These are phyloP conservation scores for Gonatopus flavifemur DNA, from an alignment of 1,140 invertebrate genomes.

Conservation along the genomic window DNA sequence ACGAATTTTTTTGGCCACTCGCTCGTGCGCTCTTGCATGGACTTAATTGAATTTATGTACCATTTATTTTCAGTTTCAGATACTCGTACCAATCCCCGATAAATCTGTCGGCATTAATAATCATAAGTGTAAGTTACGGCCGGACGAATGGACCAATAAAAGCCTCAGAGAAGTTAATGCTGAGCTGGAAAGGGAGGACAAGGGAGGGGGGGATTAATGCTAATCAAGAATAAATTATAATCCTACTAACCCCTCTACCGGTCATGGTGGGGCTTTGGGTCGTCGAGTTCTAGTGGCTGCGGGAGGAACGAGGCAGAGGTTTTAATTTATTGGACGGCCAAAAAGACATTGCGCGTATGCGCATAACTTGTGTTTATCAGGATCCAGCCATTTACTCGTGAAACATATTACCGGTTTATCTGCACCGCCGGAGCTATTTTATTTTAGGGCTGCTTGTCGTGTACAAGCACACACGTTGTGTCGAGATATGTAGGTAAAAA, in stretches of 20 bases:
- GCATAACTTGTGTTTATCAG: slow-evolving; percentile 40
- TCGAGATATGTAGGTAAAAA: too few species aligned
- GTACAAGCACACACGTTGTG: too few species aligned
- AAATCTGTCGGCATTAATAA: slow-evolving; percentile 54
- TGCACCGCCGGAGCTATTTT: slow-evolving; percentile 30
- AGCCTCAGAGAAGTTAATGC: slow-evolving; percentile 44
- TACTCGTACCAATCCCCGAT: slow-evolving; percentile 45
- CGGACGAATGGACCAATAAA: slow-evolving; percentile 45
- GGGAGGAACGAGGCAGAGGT: neutral
- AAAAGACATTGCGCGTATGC: slow-evolving; percentile 41
- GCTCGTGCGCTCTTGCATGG: neutral
- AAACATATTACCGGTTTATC: slow-evolving; percentile 40
- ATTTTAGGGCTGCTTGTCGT: slow-evolving; percentile 30
- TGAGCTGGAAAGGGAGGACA: neutral
- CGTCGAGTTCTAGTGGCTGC: neutral
- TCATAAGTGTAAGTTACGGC: slow-evolving; percentile 51
- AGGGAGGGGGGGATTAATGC: slow-evolving; percentile 42
- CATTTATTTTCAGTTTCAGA: slow-evolving; percentile 39
- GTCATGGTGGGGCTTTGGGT: neutral
- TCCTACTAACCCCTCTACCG: slow-evolving; percentile 24
- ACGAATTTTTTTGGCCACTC: too few species aligned
- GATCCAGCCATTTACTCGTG: slow-evolving; percentile 34
- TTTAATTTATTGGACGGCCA: slow-evolving; percentile 37
- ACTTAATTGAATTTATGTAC: slow-evolving; percentile 42
- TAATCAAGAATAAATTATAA: slow-evolving; percentile 55